Evolutionary conservation across 2,888 invertebrate species (phyloP).

Genomic region (Philonicus albiceps): DNA sequence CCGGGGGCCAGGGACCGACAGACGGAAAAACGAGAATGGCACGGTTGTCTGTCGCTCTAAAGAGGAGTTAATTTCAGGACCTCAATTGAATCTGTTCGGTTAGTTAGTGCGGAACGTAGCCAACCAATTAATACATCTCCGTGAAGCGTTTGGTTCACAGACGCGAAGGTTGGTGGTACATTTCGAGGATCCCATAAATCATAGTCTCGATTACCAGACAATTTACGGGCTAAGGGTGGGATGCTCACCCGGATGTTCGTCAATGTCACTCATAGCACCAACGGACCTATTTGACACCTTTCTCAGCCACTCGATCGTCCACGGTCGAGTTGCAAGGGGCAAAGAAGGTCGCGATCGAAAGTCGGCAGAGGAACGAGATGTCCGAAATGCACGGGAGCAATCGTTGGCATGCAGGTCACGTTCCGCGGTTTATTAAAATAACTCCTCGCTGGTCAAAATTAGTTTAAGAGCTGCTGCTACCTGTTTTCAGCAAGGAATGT

Average conservation of each 20-base stretch:
- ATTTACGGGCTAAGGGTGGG: background rate
- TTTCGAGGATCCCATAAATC: background rate
- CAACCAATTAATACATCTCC: constrained; percentile 6
- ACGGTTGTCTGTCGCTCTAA: background rate
- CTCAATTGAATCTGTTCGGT: constrained; percentile 24
- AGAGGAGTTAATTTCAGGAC: constrained; percentile 37
- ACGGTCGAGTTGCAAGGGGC: background rate
- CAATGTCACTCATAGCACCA: background rate
- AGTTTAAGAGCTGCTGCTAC: constrained; percentile 41
- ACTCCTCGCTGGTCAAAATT: constrained; percentile 54
- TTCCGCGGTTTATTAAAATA: constrained; percentile 64
- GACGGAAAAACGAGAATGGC: background rate
- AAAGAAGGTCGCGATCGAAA: constrained; percentile 24
- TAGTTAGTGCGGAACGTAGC: background rate
- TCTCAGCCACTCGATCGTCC: background rate
- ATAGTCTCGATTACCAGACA: background rate
- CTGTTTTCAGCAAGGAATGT: constrained; percentile 39
- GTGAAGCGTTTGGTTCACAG: background rate
- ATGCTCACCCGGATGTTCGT: constrained; percentile 15
- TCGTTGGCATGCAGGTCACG: constrained; percentile 59
- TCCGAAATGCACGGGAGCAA: background rate
- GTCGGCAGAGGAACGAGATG: background rate
- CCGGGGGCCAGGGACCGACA: background rate
- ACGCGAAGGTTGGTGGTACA: background rate
- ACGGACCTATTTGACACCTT: constrained; percentile 4